Evolutionary conservation across 2,888 invertebrate species (phyloP).

Genomic region (Antheraea yamamai): DNA sequence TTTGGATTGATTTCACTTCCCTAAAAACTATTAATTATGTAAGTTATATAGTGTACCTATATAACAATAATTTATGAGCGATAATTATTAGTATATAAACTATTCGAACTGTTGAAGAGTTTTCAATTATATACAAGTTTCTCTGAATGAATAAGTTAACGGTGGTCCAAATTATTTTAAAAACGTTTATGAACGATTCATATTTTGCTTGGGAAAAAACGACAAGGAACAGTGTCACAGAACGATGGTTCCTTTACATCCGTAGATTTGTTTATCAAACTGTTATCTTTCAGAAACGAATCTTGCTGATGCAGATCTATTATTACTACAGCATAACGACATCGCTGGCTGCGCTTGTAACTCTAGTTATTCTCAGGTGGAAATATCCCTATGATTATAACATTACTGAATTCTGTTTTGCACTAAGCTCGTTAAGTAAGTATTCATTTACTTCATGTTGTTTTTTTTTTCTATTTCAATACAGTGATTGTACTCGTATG

Average conservation of each 20-base stretch:
- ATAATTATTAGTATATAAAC: background rate
- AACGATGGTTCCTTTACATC: background rate
- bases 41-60: too few relatives aligned
- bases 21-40: background rate
- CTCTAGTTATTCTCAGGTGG: background rate
- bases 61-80: background rate
- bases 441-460: background rate
- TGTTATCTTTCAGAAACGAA: conserved; percentile 40
- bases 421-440: conserved; percentile 23
- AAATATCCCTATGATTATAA: conserved; percentile 31
- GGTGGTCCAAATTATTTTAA: background rate
- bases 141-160: background rate
- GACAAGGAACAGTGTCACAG: background rate
- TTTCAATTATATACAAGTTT: background rate
- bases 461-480: background rate
- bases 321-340: conserved; percentile 44
- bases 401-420: conserved; percentile 21
- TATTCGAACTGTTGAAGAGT: background rate
- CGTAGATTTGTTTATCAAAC: background rate
- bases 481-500: background rate
- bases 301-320: conserved; percentile 38
- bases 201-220: conserved; percentile 3
- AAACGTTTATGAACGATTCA: background rate
- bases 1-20: background rate
- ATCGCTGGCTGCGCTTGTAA: background rate